Percentiles rank a stretch among this genome's conserved stretches.
phyloP scores from a whole-genome alignment of 2,888 invertebrate genomes.

The Drosophila nr. fundita region DNA sequence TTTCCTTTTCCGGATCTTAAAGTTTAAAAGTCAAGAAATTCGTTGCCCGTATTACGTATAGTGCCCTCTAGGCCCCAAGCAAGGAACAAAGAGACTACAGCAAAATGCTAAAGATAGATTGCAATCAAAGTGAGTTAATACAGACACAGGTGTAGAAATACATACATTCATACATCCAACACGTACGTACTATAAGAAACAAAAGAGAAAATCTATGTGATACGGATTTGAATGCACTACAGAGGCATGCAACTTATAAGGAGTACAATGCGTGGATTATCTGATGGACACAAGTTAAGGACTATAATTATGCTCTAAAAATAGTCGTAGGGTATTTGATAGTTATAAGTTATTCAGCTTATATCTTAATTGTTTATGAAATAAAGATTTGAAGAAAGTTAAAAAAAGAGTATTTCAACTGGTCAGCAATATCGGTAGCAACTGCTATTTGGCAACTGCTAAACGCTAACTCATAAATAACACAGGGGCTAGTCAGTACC shows the following conservation, averaged over 20 bases:
- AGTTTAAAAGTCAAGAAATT: conserved; percentile 70
- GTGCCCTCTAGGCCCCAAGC: conserved; percentile 40
- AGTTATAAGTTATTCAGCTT: background rate
- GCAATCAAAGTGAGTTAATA: conserved; percentile 43
- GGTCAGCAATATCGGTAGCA: background rate
- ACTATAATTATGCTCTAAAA: background rate
- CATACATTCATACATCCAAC: background rate
- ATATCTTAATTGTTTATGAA: background rate
- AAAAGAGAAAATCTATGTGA: conserved; percentile 6
- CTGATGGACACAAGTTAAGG: background rate
- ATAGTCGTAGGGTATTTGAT: background rate
- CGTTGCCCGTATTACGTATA: conserved; percentile 46
- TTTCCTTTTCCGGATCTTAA: conserved; percentile 66
- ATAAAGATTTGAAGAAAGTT: background rate
- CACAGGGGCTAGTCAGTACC: no score
- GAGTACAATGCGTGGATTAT: background rate
- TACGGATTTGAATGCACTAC: conserved; percentile 6
- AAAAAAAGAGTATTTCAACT: background rate
- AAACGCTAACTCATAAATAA: conserved; percentile 1
- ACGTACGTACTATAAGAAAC: background rate
- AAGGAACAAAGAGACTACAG: conserved; percentile 6
- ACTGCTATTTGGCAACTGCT: background rate
- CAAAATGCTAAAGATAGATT: conserved; percentile 59
- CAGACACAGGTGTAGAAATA: conserved; percentile 13
- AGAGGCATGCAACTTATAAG: conserved; percentile 7